Percentiles rank a stretch among this genome's conserved stretches.
phyloP scores from a whole-genome alignment of 2,888 invertebrate species.

The Peribatodes rhomboidaria region DNA sequence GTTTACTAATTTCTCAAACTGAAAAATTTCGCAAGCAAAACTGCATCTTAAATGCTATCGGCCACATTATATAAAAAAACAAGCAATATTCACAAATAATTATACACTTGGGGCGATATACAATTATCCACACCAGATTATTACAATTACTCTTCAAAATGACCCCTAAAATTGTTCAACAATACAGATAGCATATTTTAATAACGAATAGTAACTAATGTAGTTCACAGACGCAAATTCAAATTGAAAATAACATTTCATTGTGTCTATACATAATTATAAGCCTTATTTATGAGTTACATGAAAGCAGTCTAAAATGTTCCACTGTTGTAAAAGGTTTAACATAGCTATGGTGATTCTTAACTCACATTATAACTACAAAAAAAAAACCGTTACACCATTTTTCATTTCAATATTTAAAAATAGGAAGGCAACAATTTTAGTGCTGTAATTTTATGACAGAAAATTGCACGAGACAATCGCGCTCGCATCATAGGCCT shows the following conservation, averaged over 20 bases:
- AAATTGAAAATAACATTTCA: slow-evolving; percentile 32
- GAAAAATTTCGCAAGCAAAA: neutral
- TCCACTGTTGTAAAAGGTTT: slow-evolving; percentile 7
- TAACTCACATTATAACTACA: neutral
- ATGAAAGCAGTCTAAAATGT: slow-evolving; percentile 14
- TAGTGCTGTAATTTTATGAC: neutral
- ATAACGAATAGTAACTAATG: slow-evolving; percentile 44
- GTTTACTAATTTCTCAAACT: neutral
- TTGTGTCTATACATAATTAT: slow-evolving; percentile 30
- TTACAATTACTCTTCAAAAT: slow-evolving; percentile 28
- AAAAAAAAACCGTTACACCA: neutral
- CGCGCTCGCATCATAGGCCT: neutral
- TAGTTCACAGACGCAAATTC: slow-evolving; percentile 40
- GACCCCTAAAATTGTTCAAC: slow-evolving; percentile 35
- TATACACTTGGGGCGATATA: slow-evolving; percentile 14
- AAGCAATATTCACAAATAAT: slow-evolving; percentile 25
- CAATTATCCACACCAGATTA: slow-evolving; percentile 11
- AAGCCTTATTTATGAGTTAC: slow-evolving; percentile 25
- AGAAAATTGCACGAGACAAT: neutral
- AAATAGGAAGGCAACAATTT: neutral
- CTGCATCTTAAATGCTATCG: slow-evolving; percentile 1
- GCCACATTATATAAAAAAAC: slow-evolving; percentile 14
- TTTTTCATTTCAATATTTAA: neutral
- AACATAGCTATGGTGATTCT: slow-evolving; percentile 17
- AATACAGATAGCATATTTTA: slow-evolving; percentile 31